Conservation (phyloP, 2,113 vertebrate species). For the Paradisaea rubra region DNA sequence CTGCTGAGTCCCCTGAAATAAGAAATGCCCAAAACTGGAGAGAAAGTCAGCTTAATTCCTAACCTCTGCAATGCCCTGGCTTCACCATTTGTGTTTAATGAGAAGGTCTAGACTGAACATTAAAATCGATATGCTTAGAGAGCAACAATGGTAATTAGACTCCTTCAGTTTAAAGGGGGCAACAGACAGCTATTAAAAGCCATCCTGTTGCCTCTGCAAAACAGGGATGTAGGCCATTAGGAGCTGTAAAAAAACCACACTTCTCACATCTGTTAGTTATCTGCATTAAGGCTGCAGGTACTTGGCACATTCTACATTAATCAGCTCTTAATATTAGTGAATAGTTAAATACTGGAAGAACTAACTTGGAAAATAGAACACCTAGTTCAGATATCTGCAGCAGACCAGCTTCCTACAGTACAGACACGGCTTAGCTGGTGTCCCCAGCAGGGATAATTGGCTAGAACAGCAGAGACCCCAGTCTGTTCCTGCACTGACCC, state of each 20-base stretch:
- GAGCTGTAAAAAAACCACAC: neutral
- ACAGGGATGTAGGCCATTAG: neutral
- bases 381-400: neutral
- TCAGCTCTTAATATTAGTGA: neutral
- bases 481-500: neutral
- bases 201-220: neutral
- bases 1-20: neutral
- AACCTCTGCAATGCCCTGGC: neutral
- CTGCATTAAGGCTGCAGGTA: neutral
- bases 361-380: neutral
- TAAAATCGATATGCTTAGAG: neutral
- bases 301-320: neutral
- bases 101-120: neutral
- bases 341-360: neutral
- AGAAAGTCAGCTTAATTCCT: neutral
- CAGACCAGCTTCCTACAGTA: neutral
- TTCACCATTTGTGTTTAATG: neutral
- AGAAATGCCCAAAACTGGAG: neutral
- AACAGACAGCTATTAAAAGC: neutral
- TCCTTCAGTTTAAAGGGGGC: neutral
- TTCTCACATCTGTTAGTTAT: neutral
- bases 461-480: neutral
- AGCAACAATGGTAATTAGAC: neutral
- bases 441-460: rapidly evolving
- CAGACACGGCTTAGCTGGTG: neutral